Conservation (phyloP, 1,140 invertebrate genomes). For the Habropoda laboriosa region DNA sequence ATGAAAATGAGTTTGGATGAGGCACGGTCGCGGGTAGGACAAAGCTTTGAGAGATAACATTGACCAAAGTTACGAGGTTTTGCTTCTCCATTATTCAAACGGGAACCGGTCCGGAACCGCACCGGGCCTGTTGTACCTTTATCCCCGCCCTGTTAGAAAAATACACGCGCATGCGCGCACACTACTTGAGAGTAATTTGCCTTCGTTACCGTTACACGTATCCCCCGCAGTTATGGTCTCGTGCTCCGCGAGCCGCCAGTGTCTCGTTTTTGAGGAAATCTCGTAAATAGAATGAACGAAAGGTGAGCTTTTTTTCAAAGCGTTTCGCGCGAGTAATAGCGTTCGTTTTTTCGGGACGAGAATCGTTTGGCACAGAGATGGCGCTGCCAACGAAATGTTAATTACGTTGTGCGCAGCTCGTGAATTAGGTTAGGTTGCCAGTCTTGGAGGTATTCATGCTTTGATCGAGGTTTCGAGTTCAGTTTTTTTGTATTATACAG, state of each 20-base stretch:
- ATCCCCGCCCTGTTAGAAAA: slow-evolving; percentile 40
- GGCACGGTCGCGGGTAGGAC: slow-evolving; percentile 49
- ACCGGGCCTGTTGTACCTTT: slow-evolving; percentile 31
- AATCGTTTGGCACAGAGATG: slow-evolving; percentile 17
- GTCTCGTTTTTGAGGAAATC: not conserved
- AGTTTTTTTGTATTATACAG: too few species aligned
- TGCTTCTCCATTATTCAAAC: slow-evolving; percentile 70
- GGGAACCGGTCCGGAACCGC: slow-evolving; percentile 52
- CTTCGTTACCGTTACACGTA: slow-evolving; percentile 62
- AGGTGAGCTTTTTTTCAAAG: slow-evolving; percentile 30
- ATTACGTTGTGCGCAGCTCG: not conserved
- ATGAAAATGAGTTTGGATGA: slow-evolving; percentile 69
- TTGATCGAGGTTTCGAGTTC: too few species aligned
- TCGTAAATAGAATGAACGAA: slow-evolving; percentile 39
- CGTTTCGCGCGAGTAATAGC: slow-evolving; percentile 3
- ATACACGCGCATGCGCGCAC: slow-evolving; percentile 31
- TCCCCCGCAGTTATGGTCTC: too few species aligned
- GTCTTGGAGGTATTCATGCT: too few species aligned
- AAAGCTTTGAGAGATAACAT: slow-evolving; percentile 71
- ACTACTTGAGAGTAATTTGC: slow-evolving; percentile 34
- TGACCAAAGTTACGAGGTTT: slow-evolving; percentile 70
- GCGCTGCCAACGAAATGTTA: too few species aligned
- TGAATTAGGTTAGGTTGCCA: not conserved
- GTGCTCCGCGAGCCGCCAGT: too few species aligned
- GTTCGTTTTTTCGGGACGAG: not conserved